Evolutionary conservation across 1,140 invertebrate genomes (phyloP), one percentile per base, ranked within the genome.

Genomic region (Phenacoccus solenopsis): DNA sequence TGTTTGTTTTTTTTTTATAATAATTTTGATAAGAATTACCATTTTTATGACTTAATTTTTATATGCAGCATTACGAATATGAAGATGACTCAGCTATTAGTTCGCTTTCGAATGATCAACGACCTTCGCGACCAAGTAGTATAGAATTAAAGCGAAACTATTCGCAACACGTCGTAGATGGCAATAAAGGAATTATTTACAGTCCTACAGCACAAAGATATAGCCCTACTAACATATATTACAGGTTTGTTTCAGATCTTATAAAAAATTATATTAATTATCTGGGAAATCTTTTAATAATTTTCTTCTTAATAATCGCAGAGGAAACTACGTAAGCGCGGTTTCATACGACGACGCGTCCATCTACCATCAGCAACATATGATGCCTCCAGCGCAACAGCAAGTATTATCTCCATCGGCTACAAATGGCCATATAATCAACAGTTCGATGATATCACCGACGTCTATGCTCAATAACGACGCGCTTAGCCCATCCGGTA

Each of bases 141-240:
- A 89, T 91, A 71, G 88, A 90, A 76, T 78, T 90, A 30, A 81
- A 85, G 73, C 79, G 86, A 70, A 87, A 83, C 74, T 89, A 88
- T 76, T 83, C 83, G 22, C 81, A 84, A 21, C 35, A 72, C 13
- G 32, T 68, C 13, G 69, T 61, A 59, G 69, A 72, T 69, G 64
- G 30, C 21, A 68, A 69, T 61, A 68, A 71, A 64, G 71, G 71
- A 20, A 35, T 49, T 13, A 71, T 71, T 38, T 69, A 69, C 27
- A 71, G 71, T 69, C 59, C 59, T 25, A 59, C 56, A 22, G 10
- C 22, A 20, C 59, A 64, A 27, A 9, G 13, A 7, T 64, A 64
- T 25, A 64, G 59, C 16, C 59, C 59, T 10, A 64, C 12, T 24
- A 64, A 24, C 25, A 27, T 25, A 4, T 64, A 64, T 64, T 24